phyloP scores from a whole-genome alignment of 1,140 invertebrate genomes.

The Drosophila kurseongensis region DNA sequence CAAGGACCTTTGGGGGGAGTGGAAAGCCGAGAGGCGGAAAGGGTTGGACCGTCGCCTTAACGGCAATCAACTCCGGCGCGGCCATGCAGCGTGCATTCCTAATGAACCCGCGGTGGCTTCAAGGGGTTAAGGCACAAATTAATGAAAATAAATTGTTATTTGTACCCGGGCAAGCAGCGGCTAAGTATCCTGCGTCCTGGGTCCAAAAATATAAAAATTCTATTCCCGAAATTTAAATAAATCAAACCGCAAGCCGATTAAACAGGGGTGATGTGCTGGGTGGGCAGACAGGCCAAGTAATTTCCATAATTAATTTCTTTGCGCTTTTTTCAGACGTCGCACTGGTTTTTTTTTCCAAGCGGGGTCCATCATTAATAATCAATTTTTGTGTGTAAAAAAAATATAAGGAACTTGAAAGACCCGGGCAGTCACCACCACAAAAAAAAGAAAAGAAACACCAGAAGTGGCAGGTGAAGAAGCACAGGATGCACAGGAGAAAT shows the following conservation, averaged over 20 bases:
- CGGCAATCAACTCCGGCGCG: slow-evolving; percentile 48
- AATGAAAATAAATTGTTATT: slow-evolving; percentile 85
- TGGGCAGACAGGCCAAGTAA: slow-evolving; percentile 64
- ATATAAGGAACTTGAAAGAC: slow-evolving; percentile 3
- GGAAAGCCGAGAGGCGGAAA: slow-evolving; percentile 17
- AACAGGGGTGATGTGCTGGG: neutral
- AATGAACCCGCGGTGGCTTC: slow-evolving; percentile 56
- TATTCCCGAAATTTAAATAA: slow-evolving; percentile 67
- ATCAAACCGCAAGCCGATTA: slow-evolving; percentile 79
- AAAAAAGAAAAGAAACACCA: neutral
- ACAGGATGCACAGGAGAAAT: slow-evolving; percentile 5
- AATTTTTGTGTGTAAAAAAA: slow-evolving; percentile 40
- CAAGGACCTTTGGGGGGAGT: slow-evolving; percentile 21
- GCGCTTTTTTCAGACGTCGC: slow-evolving; percentile 42
- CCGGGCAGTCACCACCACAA: slow-evolving; percentile 26
- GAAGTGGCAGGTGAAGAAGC: slow-evolving; percentile 10
- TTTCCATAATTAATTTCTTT: slow-evolving; percentile 84
- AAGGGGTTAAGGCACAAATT: slow-evolving; percentile 83
- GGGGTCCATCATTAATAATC: slow-evolving; percentile 45
- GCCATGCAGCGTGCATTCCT: slow-evolving; percentile 69
- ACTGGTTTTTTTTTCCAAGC: neutral
- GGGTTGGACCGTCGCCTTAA: slow-evolving; percentile 47
- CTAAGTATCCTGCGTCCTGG: slow-evolving; percentile 37
- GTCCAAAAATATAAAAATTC: slow-evolving; percentile 18
- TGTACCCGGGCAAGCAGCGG: slow-evolving; percentile 11